These are phyloP conservation scores for Acanthurus leucopareius DNA, from an alignment of 2,797 vertebrate genomes.

Conservation along the genomic window DNA sequence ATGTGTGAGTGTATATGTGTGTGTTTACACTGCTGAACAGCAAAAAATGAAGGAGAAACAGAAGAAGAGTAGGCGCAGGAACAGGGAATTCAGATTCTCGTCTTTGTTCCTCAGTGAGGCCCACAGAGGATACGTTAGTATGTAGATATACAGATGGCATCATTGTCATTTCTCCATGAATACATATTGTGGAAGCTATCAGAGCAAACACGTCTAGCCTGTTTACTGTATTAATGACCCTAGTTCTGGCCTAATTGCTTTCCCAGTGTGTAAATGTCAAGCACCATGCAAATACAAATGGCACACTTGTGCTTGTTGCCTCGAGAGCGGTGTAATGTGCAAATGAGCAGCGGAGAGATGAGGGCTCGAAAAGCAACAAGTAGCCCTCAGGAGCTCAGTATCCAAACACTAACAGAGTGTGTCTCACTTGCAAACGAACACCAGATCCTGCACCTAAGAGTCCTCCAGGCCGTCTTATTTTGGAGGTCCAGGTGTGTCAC, in stretches of 20 bases:
- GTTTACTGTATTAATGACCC: conserved; percentile 75
- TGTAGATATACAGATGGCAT: conserved; percentile 45
- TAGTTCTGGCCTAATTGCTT: conserved; percentile 78
- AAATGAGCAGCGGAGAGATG: conserved; percentile 56
- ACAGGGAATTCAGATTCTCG: conserved; percentile 29
- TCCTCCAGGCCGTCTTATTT: neutral
- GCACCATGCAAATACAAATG: conserved; percentile 77
- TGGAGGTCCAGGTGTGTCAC: neutral
- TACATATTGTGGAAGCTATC: conserved; percentile 53
- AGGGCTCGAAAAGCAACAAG: conserved; percentile 54
- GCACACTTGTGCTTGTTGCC: conserved; percentile 63
- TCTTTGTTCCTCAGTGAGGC: conserved; percentile 34
- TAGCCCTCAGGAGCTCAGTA: conserved; percentile 45
- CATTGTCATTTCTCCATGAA: conserved; percentile 49
- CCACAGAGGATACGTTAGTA: conserved; percentile 26
- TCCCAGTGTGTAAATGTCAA: conserved; percentile 82
- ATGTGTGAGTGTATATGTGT: neutral
- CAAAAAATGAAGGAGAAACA: conserved; percentile 38
- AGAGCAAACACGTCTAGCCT: conserved; percentile 58
- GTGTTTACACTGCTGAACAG: conserved; percentile 5
- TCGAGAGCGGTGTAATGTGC: conserved; percentile 65
- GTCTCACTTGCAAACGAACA: conserved; percentile 21
- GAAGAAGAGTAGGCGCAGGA: conserved; percentile 45
- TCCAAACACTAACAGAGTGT: conserved; percentile 46
- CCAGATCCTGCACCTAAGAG: neutral